Evolutionary conservation across 2,888 invertebrate genomes (phyloP), one percentile per base, ranked within the genome.

Genomic region (Ectobius pallidus): DNA sequence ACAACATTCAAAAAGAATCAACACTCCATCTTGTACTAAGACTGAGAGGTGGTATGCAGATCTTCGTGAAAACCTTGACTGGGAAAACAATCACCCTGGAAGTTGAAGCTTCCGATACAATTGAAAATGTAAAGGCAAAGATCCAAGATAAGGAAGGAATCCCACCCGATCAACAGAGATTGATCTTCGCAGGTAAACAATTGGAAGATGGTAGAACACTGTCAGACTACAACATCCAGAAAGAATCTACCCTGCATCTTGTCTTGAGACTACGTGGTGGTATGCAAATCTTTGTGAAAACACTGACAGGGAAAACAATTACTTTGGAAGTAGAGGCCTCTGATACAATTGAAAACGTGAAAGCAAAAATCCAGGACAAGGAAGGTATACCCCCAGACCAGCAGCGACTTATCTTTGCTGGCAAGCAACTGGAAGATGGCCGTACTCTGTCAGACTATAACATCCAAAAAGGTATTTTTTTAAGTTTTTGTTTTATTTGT

Each of bases 361-460:
- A 86, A 77, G 80, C 82, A 1, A 82, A 82, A 72, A 81, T 81
- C 49, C 81, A 81, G 71, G 79, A 79, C 44, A 79, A 79, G 73
- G 79, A 79, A 30, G 78, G 78, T 1, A 78, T 78, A 34, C 78
- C 78, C 30, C 78, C 78, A 80, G 85, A 85, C 77, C 85, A 85
- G 77, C 85, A 85, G 78, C 79, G 85, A 70, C 76, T 85, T 78
- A 95, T 95, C 83, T 96, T 96, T 81, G 95, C 95, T 80, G 96
- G 96, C 77, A 96, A 96, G 84, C 96, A 96, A 83, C 85, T 97
- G 80, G 96, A 96, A 86, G 96, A 96, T 89, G 96, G 95, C 11
- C 91, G 95, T 76, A 96, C 96, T 25, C 86, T 96, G 1, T 94
- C 93, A 0, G 96, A 96, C 83, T 96, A 96, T 84, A 96, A 96